Base-by-base conservation (phyloP, 1,140 invertebrate species). In the Latrodectus geometricus region DNA sequence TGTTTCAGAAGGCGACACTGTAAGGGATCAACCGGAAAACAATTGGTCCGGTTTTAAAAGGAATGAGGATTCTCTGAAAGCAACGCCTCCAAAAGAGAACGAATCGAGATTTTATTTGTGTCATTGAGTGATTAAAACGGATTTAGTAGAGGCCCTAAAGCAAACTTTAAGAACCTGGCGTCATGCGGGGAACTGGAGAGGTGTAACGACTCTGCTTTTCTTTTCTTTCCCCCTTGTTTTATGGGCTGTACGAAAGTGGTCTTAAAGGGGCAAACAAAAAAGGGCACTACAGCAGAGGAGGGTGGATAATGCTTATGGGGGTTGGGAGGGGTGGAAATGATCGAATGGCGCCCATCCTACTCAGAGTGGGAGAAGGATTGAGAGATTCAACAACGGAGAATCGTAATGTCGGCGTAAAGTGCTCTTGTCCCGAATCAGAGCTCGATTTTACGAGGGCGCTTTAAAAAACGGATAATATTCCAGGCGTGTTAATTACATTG, bases 51-150 rank as follows among this genome's bases (percentile, higher is more conserved):
- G 48, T 65, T 69, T 68, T 50, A 79, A 79, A 79, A 68, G 23
- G 65, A 68, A 79, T 79, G 35, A 50, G 66, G 65, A 20, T 20
- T 50, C 23, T 9, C 65, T 8, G 35, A 14, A 35, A 79, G 17
- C 49, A 79, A 56, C 52, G 52, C 77, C 48, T 79, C n/a, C 54
- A 61, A 17, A 14, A 23, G 52, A 56, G 74, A 74, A 74, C 20
- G 21, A 79, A 9, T 23, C 7, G 17, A 66, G 56, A 66, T 79
- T 79, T 79, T 79, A 79, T 79, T 79, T 66, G 65, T 79, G 65
- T 69, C 77, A 69, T 23, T 52, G 65, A 79, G 65, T 79, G 77
- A 79, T 79, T 79, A 79, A 79, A 79, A 79, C 23, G 77, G 77
- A 69, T 69, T 79, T 79, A 79, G 77, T 21, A 69, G 77, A 11